Evolutionary conservation across 2,113 vertebrate species (phyloP).

Genomic region (Oxygymnocypris stewartii): DNA sequence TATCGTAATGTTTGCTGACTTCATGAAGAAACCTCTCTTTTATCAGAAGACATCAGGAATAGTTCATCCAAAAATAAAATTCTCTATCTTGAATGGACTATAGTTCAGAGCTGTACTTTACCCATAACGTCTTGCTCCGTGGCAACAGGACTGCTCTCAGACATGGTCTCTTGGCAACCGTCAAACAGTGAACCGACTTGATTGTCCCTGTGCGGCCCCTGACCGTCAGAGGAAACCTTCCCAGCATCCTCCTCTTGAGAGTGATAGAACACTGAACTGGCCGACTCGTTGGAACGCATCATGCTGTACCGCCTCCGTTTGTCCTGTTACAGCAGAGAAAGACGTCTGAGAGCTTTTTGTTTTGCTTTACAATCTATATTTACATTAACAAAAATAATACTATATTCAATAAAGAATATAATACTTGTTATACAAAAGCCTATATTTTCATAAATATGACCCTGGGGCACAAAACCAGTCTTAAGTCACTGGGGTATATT

Average conservation of each 20-base stretch:
- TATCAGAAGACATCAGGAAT: background rate
- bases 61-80: background rate
- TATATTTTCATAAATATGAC: background rate
- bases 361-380: background rate
- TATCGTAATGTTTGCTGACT: background rate
- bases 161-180: conserved; percentile 65
- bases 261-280: conserved; percentile 92
- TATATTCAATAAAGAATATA: background rate
- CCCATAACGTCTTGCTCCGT: conserved; percentile 68
- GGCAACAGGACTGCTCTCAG: conserved; percentile 56
- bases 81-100: background rate
- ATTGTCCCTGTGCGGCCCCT: conserved; percentile 54
- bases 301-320: conserved; percentile 84
- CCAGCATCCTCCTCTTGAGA: conserved; percentile 85
- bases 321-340: conserved; percentile 73
- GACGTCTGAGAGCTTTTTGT: background rate
- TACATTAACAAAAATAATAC: background rate
- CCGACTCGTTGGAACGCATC: conserved; percentile 86
- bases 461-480: too few relatives aligned
- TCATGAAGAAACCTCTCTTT: background rate
- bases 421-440: background rate
- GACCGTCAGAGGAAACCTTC: conserved; percentile 62
- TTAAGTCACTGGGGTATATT: too few relatives aligned
- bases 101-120: conserved; percentile 46
- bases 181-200: conserved; percentile 58